These are phyloP conservation scores for Gryllus longicercus DNA, from an alignment of 2,888 invertebrate genomes.

Conservation along the genomic window DNA sequence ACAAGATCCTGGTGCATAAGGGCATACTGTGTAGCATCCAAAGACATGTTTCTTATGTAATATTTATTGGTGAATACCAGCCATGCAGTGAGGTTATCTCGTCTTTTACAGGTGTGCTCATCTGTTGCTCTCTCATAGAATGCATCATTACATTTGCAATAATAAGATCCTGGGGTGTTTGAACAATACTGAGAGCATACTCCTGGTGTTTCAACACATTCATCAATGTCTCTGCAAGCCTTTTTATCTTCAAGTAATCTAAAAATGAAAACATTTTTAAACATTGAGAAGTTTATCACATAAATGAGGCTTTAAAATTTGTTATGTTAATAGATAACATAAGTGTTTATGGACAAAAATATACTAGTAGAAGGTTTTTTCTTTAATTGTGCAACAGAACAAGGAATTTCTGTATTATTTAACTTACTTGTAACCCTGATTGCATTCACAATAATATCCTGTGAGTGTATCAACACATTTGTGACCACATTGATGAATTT, in stretches of 20 bases:
- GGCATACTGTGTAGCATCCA: conserved; percentile 79
- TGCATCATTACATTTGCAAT: conserved; percentile 91
- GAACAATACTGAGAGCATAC: conserved; percentile 94
- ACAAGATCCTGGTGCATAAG: conserved; percentile 90
- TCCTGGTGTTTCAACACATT: conserved; percentile 81
- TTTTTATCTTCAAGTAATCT: conserved; percentile 79
- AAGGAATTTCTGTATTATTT: not conserved
- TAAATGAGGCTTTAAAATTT: not conserved
- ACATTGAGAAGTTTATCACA: no score
- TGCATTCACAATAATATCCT: conserved; percentile 93
- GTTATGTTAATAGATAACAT: not conserved
- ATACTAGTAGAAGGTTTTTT: not conserved
- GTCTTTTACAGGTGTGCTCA: conserved; percentile 86
- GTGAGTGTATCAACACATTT: conserved; percentile 91
- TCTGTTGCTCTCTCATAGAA: conserved; percentile 84
- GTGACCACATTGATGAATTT: conserved; percentile 92
- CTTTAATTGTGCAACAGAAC: not conserved
- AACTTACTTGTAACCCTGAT: conserved; percentile 78
- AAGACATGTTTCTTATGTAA: conserved; percentile 92
- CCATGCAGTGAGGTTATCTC: conserved; percentile 79
- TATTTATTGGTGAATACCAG: conserved; percentile 94
- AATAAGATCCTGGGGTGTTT: conserved; percentile 91
- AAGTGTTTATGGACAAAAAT: not conserved
- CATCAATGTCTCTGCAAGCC: conserved; percentile 88
- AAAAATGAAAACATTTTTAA: no score